Evolutionary conservation across 2,113 vertebrate genomes (phyloP), one percentile per base, ranked within the genome.

Genomic region (Mesembrinibis cayennensis): DNA sequence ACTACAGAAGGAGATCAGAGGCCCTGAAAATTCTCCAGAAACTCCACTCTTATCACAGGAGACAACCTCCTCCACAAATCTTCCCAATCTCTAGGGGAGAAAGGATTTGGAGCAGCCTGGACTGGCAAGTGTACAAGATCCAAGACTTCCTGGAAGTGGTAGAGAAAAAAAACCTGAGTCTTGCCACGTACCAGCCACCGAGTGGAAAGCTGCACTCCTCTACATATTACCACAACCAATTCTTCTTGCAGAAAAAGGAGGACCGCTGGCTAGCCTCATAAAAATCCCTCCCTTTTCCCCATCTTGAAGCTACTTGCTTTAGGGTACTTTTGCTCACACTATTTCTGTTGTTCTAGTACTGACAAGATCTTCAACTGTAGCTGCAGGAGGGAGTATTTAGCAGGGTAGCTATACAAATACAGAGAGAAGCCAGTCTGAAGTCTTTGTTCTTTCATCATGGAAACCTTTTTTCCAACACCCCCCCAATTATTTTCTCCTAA

Each of bases 21-120:
- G 36, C 65, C 53, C 45, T 61, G 40, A 94, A 92, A 86, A 92
- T 38, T 62, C 36, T 86, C 74, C 70, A 95, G 92, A 81, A 95
- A 89, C 55, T 63, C 32, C 34, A 55, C 40, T 93, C 53, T 87
- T 74, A 93, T 59, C 77, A 79, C 47, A 72, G 58, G 52, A 87
- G 49, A 59, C 32, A 82, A 69, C 19, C 40, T 71, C 56, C 23
- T 87, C 66, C 79, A 87, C 22, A 71, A 44, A 91, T 81, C 55
- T 70, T 45, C 10, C 29, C 21, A 23, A 0, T 69, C 44, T 76
- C 47, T 63, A 59, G 25, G 7, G 23, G 4, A 79, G 18, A 82
- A 74, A 82, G 26, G 38, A 87, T 72, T 40, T 76, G 49, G 52
- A 87, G 47, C 21, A 59, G 47, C 47, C 38, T 87, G 65, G 38